Evolutionary conservation across 2,113 vertebrate species (phyloP).

Genomic region (Sylvilagus bachmani): DNA sequence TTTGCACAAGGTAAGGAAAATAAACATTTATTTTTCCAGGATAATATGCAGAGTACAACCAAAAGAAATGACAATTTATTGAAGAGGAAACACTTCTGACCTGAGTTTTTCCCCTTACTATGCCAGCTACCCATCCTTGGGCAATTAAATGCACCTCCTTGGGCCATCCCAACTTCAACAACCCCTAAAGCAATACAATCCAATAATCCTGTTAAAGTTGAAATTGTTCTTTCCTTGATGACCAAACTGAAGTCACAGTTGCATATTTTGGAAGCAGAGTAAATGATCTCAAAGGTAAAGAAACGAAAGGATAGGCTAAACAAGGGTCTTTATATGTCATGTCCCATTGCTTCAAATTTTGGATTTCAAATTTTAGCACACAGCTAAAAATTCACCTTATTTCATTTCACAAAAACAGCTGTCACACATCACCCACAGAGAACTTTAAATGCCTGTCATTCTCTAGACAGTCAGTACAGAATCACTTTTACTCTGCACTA

Average conservation of each 20-base stretch:
- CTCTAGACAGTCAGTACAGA: not conserved
- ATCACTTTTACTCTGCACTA: slow-evolving; percentile 4
- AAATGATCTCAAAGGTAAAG: slow-evolving; percentile 5
- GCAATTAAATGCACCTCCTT: not conserved
- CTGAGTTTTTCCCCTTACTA: not conserved
- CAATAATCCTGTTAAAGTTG: not conserved
- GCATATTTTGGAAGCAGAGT: not conserved
- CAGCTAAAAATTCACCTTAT: not conserved
- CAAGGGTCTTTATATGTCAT: not conserved
- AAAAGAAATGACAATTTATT: not conserved
- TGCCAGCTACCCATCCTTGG: not conserved
- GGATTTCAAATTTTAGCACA: not conserved
- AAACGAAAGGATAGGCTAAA: not conserved
- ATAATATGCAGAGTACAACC: not conserved
- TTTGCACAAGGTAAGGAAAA: not conserved
- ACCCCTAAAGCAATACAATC: not conserved
- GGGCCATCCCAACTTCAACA: not conserved
- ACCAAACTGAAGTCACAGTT: not conserved
- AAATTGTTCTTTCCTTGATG: not conserved
- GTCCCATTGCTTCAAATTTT: too few relatives aligned
- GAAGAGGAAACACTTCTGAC: not conserved
- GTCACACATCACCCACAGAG: not conserved
- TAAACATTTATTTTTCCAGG: not conserved
- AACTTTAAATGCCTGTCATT: slow-evolving; percentile 31
- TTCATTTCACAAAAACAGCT: slow-evolving; percentile 34